Evolutionary conservation across 1,140 invertebrate species (phyloP).

Genomic region (Drosophila sproati): DNA sequence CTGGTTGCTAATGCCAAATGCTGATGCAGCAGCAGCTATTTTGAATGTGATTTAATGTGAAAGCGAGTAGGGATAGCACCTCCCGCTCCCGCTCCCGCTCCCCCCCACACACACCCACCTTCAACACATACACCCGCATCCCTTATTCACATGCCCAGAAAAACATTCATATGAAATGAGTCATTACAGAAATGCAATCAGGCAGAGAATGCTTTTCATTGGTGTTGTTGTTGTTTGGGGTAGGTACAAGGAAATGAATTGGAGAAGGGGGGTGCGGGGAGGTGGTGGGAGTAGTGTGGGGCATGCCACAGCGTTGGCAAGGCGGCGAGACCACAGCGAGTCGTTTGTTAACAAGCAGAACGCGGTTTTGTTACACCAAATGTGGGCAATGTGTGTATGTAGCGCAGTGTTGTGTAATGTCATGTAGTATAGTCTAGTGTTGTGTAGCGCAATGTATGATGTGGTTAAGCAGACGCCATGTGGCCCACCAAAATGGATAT

Average conservation of each 20-base stretch:
- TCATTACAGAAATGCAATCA: constrained; percentile 73
- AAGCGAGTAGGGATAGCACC: constrained; percentile 4
- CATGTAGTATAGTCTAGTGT: too few species aligned
- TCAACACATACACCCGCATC: not conserved
- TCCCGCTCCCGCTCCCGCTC: too few species aligned
- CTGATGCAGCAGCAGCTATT: constrained; percentile 53
- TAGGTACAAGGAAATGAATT: too few species aligned
- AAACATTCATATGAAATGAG: constrained; percentile 76
- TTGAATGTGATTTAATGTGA: constrained; percentile 63
- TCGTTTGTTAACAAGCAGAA: constrained; percentile 81
- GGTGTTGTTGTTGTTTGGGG: not conserved
- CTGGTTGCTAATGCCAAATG: constrained; percentile 47
- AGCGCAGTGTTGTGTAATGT: too few species aligned
- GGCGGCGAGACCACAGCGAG: constrained; percentile 64
- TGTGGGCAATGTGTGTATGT: constrained; percentile 76
- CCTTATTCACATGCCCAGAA: constrained; percentile 7
- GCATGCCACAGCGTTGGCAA: constrained; percentile 42
- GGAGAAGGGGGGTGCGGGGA: too few species aligned
- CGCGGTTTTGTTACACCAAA: constrained; percentile 80
- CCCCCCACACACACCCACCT: too few species aligned
- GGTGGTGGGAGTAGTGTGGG: not conserved
- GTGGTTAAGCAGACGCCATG: constrained; percentile 82
- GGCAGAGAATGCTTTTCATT: constrained; percentile 23
- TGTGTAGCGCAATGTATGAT: constrained; percentile 51
- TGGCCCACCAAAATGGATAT: constrained; percentile 75